Conservation (phyloP, 92 coral and sea anemone species). For the Siderastrea siderea region DNA sequence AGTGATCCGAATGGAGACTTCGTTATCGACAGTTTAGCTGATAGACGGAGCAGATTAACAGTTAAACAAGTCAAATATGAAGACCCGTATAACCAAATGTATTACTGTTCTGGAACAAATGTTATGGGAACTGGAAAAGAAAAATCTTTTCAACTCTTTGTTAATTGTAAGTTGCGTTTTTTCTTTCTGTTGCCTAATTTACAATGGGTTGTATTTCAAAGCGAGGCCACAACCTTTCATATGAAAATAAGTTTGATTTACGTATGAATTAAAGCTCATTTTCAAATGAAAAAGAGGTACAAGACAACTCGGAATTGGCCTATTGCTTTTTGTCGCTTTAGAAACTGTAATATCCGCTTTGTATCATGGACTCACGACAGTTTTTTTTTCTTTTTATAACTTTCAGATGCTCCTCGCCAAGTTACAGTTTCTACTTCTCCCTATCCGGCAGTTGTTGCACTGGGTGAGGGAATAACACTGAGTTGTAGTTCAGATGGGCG, state of each 20-base stretch:
- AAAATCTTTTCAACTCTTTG: conserved; percentile 38
- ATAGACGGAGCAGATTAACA: conserved; percentile 25
- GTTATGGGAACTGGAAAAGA: conserved; percentile 61
- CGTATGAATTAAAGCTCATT: no score
- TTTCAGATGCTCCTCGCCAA: no score
- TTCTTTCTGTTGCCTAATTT: no score
- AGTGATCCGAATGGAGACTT: conserved; percentile 1
- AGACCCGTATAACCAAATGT: conserved; percentile 41
- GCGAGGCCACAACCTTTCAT: no score
- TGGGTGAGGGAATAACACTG: conserved; percentile 32
- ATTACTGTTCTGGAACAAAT: conserved; percentile 75
- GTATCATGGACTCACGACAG: background rate
- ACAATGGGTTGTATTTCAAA: no score
- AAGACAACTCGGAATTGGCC: no score
- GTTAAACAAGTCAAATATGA: conserved; percentile 18
- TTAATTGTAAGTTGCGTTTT: conserved; percentile 35
- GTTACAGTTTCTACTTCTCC: conserved; percentile 47
- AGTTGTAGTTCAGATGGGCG: conserved; percentile 57
- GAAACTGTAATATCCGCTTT: background rate
- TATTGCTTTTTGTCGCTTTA: background rate
- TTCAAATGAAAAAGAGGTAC: no score
- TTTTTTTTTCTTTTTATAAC: background rate
- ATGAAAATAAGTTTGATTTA: no score
- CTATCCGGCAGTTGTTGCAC: conserved; percentile 12
- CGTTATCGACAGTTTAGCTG: background rate